Evolutionary conservation across 2,797 vertebrate genomes (phyloP), one percentile per base, ranked within the genome.

Genomic region (Spatula versicolor): DNA sequence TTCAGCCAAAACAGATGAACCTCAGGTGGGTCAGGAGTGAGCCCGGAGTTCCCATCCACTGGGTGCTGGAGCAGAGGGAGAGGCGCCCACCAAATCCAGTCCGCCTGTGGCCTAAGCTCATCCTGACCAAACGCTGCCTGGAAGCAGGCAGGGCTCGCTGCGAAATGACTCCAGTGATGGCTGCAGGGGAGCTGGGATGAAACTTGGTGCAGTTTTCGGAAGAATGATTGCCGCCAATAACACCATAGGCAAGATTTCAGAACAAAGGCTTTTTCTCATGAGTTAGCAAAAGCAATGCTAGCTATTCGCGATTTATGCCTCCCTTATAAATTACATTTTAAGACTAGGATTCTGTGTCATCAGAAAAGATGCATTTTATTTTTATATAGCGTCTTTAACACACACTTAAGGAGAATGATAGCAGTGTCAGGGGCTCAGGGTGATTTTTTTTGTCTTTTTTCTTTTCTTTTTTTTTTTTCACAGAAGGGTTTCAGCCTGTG

Each of bases 211-310:
- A 48, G 26, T 73, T 91, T 95, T 82, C 15, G 0, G 64, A 39
- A 68, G 73, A 92, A 59, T 64, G 37, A 91, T 72, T 52, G 71
- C 76, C 3, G 16, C 50, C 73, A 82, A 45, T 73, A 97, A 66
- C 23, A 86, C 81, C 58, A 83, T 8, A 55, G 90, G 90, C 80
- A 83, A 90, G 77, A 87, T 87, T 87, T 91, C 83, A 91, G 94
- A 96, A 94, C 83, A 95, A 91, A 93, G 85, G 33, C 45, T 85
- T 91, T 97, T 97, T 96, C 90, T 96, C 96, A 92, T 97, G 95
- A 92, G 88, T 88, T 95, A 94, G 95, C 97, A 94, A 88, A 97
- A 95, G 90, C 52, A 60, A 68, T 54, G 69, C 73, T 60, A 58
- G 84, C 55, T 90, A 20, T 50, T 28, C 3, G 28, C 5, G 1